Base-by-base conservation (phyloP, 2,797 vertebrate genomes). In the Podargus strigoides region DNA sequence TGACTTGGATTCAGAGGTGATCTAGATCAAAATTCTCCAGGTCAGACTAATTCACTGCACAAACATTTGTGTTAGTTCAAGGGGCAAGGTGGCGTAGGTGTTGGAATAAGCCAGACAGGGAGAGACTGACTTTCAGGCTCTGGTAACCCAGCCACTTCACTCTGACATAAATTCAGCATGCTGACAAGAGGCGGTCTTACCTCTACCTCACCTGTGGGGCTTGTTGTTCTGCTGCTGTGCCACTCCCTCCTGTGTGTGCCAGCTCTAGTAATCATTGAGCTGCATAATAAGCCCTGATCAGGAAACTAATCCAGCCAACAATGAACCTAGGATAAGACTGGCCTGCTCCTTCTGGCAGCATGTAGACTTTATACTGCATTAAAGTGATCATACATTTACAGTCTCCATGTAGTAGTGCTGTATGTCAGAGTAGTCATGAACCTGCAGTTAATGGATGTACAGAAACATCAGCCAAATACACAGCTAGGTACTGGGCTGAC, bases 51-150 rank as follows among this genome's bases (percentile, higher is more conserved):
- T 15, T 86, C 46, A 39, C 39, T 91, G 55, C 55, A 64, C 42
- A 50, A 72, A 62, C 34, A 26, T 37, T 52, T n/a, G 28, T 60
- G 30, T 62, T 59, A 55, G 47, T 60, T 68, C 32, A 37, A n/a
- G 85, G 56, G 39, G 30, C 0, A 0, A 52, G 36, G 14, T 12
- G 3, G 12, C 58, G 34, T n/a, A n/a, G 10, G 21, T 37, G 12
- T 66, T 78, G 66, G 10, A 73, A 12, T 63, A n/a, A 53, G 64
- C 12, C 69, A 58, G 34, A 30, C 32, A 75, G 77, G 72, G 53
- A 67, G 42, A 53, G 58, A 32, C 52, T 76, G 58, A 68, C 14
- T 42, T 63, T 49, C 28, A 46, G 30, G 24, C 32, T 76, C 53
- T 50, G 78, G 36, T 85, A 76, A 27, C 37, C 23, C 41, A 49